Base-by-base conservation (phyloP, 2,797 vertebrate species). In the Vireo griseus region DNA sequence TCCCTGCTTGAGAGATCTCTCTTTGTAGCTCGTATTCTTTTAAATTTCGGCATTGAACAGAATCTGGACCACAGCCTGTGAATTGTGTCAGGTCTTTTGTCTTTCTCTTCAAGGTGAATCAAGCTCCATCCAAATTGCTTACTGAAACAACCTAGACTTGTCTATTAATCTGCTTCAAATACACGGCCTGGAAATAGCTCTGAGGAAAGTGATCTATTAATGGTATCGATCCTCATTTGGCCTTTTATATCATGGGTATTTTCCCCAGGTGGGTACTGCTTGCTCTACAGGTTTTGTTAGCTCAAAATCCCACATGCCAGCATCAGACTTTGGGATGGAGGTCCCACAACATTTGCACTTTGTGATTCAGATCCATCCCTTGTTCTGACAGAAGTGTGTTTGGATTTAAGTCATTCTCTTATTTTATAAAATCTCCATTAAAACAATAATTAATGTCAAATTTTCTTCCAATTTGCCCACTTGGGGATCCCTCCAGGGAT, bases 111-210 rank as follows among this genome's bases (percentile, higher is more conserved):
- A 58, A 33, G 58, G 42, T 59, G 88, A 94, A 76, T 47, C 58
- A 74, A 62, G 51, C 19, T 89, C 63, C 58, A 54, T 62, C 37
- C 35, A 66, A 87, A 82, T 39, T 57, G 37, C 9, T 72, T 22
- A 73, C 57, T 45, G 39, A 77, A 94, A 91, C 42, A 45, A 39
- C 45, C 76, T 40, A 73, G 47, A 33, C 54, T 42, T 82, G 12
- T 74, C 91, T 86, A 59, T 86, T 89, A 90, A 85, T 91, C 61
- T 86, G 44, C 62, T 94, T 68, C 85, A 90, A 80, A 92, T 57
- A 37, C 22, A 72, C 25, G 35, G 33, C 14, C 14, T 31, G n/a
- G 50, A 94, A 94, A 87, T 55, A 95, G 72, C 86, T 76, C 59
- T 16, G 47, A 69, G 73, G 75, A 91, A 52, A 93, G 61, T 17